Evolutionary conservation across 2,888 invertebrate species (phyloP), one percentile per base, ranked within the genome.

Genomic region (Lysandra bellargus): DNA sequence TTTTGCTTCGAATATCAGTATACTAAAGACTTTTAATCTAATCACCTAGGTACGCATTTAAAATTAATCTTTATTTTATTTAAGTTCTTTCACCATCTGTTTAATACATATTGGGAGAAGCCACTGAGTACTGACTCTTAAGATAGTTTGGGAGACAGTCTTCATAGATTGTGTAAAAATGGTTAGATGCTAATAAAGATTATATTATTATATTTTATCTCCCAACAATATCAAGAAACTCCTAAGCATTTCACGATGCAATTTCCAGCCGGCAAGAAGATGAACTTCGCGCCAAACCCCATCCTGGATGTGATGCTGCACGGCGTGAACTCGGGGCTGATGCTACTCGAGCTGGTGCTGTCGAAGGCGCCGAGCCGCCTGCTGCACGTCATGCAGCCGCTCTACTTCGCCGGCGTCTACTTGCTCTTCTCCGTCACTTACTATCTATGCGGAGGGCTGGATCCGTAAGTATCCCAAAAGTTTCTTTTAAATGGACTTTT

Each of bases 301-400:
- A 87, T 92, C 7, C 84, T 94, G 74, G 94, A 95, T 84, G 83
- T 93, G 64, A 92, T 93, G 92, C 85, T 94, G 82, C 94, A 94
- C 88, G 96, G 96, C n/a, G 95, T 96, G 84, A 98, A 98, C 92
- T 96, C 97, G 14, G 86, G 96, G 61, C 95, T 97, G 86, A 97
- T 97, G 96, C 87, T 97, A 75, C 87, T 97, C 76, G 98, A 98
- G 92, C 91, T 98, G 85, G 94, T 96, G 80, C 91, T 97, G 81
- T 96, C 97, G 2, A 96, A 96, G 40, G 96, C 97, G 86, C 98
- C 98, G 60, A 95, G 97, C 82, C 95, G 96, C 1, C 86, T 94
- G 73, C 84, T 92, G 73, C 94, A 95, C 84, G 92, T 95, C 84
- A 95, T 96, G 95, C 97, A 97, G 93, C 96, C 97, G n/a, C 92